Percentiles rank a stretch among this genome's conserved stretches.
Conservation (phyloP, 2,888 invertebrate genomes). For the Tipula helvola region DNA sequence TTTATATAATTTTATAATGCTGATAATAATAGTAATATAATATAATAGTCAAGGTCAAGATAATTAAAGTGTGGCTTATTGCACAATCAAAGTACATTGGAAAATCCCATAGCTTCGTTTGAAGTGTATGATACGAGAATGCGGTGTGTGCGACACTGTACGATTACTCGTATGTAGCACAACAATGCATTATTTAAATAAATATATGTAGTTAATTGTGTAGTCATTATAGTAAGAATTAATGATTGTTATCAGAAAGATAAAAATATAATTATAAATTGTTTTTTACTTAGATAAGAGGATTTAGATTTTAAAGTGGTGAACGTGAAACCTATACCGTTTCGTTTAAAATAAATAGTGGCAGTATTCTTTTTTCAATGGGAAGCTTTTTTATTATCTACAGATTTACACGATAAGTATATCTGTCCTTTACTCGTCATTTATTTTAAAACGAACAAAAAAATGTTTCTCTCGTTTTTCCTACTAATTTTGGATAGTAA, state of each 20-base stretch:
- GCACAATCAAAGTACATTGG: neutral
- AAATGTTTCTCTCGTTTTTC: no score
- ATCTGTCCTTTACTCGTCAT: no score
- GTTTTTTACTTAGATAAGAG: neutral
- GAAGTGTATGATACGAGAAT: neutral
- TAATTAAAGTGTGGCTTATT: neutral
- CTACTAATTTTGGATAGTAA: no score
- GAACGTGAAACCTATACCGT: no score
- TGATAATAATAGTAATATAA: neutral
- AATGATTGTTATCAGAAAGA: neutral
- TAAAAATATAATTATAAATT: neutral
- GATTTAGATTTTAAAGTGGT: no score
- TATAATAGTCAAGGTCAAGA: neutral
- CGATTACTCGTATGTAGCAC: neutral
- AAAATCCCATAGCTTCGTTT: neutral
- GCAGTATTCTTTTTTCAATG: no score
- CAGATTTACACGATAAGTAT: no score
- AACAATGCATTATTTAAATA: neutral
- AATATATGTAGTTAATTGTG: neutral
- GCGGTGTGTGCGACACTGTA: neutral
- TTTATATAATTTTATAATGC: neutral
- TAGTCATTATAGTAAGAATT: neutral
- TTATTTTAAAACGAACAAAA: no score
- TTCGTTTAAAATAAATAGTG: no score
- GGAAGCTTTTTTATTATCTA: no score